Conservation (phyloP, 2,797 vertebrate species). For the Lophotriccus pileatus region DNA sequence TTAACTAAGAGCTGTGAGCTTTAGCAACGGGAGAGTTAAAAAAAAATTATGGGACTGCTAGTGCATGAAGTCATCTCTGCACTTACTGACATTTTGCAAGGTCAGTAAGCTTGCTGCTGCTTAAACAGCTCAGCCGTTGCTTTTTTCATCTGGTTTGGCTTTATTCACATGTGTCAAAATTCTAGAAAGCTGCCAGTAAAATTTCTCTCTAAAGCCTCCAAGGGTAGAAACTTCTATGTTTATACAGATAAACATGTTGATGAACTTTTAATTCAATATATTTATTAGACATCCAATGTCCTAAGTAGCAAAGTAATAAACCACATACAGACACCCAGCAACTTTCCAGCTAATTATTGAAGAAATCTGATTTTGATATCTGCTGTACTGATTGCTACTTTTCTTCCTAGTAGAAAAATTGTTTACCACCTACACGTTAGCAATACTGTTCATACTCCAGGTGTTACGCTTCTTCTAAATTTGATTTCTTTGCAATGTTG, state of each 20-base stretch:
- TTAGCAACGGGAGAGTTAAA: neutral
- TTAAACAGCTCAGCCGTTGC: neutral
- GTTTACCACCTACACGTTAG: neutral
- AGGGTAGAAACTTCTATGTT: neutral
- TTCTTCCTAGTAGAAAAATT: neutral
- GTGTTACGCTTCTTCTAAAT: neutral
- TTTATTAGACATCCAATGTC: neutral
- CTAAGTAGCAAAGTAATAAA: neutral
- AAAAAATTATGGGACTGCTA: neutral
- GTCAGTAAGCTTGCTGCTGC: neutral
- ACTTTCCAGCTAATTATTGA: neutral
- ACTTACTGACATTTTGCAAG: neutral
- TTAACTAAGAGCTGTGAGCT: neutral
- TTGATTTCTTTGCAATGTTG: neutral
- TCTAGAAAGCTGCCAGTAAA: neutral
- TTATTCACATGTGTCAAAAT: neutral
- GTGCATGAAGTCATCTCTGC: constrained; percentile 1
- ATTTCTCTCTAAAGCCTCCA: neutral
- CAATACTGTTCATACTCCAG: neutral
- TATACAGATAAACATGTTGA: neutral
- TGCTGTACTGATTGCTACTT: neutral
- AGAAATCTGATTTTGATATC: neutral
- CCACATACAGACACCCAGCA: neutral
- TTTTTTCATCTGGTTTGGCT: neutral
- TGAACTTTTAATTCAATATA: neutral